Evolutionary conservation across 2,888 invertebrate species (phyloP).

Genomic region (Phyllotreta cruciferae): DNA sequence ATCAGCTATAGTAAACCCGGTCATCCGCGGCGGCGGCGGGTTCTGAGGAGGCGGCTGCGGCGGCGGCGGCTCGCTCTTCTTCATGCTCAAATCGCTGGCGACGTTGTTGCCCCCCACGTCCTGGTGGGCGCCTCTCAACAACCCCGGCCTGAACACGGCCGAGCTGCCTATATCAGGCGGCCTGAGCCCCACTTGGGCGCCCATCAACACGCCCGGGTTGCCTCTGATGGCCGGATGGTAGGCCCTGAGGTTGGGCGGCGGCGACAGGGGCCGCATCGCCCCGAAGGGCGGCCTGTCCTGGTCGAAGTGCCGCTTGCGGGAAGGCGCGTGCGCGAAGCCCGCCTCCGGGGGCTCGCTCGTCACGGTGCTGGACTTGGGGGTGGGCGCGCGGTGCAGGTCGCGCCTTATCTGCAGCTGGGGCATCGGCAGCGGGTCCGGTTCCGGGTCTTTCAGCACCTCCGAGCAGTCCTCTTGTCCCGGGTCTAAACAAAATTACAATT

Average conservation of each 20-base stretch:
- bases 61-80: conserved; percentile 51
- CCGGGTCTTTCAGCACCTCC: conserved; percentile 44
- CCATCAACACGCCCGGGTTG: conserved; percentile 47
- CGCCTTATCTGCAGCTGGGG: conserved; percentile 74
- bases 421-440: conserved; percentile 60
- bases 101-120: conserved; percentile 45
- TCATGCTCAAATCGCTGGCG: conserved; percentile 59
- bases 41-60: conserved; percentile 56
- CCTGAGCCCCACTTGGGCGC: conserved; percentile 53
- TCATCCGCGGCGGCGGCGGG: conserved; percentile 67
- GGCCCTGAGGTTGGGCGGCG: conserved; percentile 54
- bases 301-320: conserved; percentile 66
- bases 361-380: conserved; percentile 55
- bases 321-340: conserved; percentile 64
- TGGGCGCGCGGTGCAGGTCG: conserved; percentile 68
- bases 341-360: conserved; percentile 62
- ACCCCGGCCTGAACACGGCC: conserved; percentile 38
- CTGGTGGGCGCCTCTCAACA: conserved; percentile 32
- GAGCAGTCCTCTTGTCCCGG: conserved; percentile 58
- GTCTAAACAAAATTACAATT: conserved; percentile 41
- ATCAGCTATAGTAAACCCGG: conserved; percentile 90
- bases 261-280: conserved; percentile 53
- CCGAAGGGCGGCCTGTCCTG: conserved; percentile 58
- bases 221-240: conserved; percentile 46
- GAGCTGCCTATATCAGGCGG: conserved; percentile 51